Conservation (phyloP, 2,113 vertebrate species). For the Salminus brasiliensis region DNA sequence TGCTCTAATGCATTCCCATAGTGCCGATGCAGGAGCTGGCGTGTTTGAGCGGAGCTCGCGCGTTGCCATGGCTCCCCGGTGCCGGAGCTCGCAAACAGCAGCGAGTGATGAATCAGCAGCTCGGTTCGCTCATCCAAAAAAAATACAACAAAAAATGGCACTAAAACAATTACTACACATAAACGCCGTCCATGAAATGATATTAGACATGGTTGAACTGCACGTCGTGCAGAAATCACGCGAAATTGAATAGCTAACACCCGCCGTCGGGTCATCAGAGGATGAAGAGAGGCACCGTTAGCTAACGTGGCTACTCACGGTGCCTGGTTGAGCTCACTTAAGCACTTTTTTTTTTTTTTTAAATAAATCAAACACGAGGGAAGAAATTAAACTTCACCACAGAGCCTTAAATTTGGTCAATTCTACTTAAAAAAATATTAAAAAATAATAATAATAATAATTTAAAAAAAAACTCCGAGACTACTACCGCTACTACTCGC, state of each 20-base stretch:
- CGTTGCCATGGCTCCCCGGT: slow-evolving; percentile 75
- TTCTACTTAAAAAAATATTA: too few relatives aligned
- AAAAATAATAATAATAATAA: too few relatives aligned
- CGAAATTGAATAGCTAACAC: neutral
- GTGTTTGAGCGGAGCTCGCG: slow-evolving; percentile 72
- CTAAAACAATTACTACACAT: neutral
- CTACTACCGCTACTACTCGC: neutral
- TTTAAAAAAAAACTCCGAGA: neutral
- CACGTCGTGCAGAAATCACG: neutral
- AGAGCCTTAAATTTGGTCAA: too few relatives aligned
- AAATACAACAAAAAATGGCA: neutral
- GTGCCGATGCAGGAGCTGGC: slow-evolving; percentile 52
- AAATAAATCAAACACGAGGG: too few relatives aligned
- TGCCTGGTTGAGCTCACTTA: too few relatives aligned
- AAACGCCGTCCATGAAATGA: neutral
- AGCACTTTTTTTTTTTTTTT: too few relatives aligned
- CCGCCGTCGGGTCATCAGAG: neutral
- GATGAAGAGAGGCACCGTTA: neutral
- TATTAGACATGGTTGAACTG: neutral
- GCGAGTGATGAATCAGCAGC: slow-evolving; percentile 77
- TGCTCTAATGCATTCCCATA: neutral
- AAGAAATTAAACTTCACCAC: neutral
- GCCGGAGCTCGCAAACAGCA: slow-evolving; percentile 62
- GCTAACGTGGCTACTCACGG: neutral
- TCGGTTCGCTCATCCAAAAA: slow-evolving; percentile 32